Evolutionary conservation across 2,888 invertebrate genomes (phyloP).

Genomic region (Erebia palarica): DNA sequence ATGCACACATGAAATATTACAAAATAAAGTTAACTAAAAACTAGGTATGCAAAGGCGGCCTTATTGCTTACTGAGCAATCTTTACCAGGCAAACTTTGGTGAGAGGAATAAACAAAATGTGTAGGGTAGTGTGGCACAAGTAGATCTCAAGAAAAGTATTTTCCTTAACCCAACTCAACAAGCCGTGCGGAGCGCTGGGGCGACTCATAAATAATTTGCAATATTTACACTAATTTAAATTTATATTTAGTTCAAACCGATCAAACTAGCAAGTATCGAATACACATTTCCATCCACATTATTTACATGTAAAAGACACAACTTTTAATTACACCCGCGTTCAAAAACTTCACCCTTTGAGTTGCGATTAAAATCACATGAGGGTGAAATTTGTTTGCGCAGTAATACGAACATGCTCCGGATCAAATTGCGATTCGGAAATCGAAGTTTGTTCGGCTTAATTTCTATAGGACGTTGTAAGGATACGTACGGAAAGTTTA

Average conservation of each 20-base stretch:
- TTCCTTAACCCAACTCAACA: too few species aligned
- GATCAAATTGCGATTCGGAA: conserved; percentile 40
- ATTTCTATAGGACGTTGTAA: conserved; percentile 27
- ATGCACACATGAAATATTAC: too few species aligned
- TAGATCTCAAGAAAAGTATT: too few species aligned
- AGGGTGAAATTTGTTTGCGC: conserved; percentile 44
- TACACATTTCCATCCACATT: conserved; percentile 34
- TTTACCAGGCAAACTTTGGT: too few species aligned
- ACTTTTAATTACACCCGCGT: conserved; percentile 51
- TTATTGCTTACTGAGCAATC: too few species aligned
- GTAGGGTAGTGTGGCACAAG: too few species aligned
- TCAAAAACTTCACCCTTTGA: conserved; percentile 48
- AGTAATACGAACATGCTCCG: conserved; percentile 37
- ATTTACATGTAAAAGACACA: conserved; percentile 50
- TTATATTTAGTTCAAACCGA: not conserved
- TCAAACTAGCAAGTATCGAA: conserved; percentile 23
- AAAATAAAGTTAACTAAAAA: too few species aligned
- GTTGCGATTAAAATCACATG: conserved; percentile 49
- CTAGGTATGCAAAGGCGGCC: too few species aligned
- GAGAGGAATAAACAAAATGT: too few species aligned
- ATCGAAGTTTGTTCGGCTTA: conserved; percentile 41
- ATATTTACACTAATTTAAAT: not conserved
- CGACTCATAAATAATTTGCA: too few species aligned
- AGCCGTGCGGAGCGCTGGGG: too few species aligned
- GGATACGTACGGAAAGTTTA: conserved; percentile 38